A percentile compares a stretch with the other conserved stretches of the same genome.
phyloP scores from a whole-genome alignment of 2,888 invertebrate species.

The Drosophila kokeensis region DNA sequence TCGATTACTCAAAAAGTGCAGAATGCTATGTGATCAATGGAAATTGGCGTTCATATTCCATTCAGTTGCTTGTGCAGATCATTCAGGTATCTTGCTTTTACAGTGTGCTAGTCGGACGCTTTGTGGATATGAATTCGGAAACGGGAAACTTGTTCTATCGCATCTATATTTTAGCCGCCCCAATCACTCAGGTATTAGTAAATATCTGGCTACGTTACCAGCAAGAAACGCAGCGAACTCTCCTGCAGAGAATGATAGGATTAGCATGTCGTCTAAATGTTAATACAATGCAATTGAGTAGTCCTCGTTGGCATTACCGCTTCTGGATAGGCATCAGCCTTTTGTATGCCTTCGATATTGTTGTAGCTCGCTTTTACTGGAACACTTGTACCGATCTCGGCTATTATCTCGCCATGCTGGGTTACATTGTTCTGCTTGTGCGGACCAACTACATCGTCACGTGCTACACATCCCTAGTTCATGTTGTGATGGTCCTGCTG shows the following conservation, averaged over 20 bases:
- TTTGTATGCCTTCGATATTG: slow-evolving; percentile 1
- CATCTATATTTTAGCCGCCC: slow-evolving; percentile 9
- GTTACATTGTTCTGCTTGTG: slow-evolving; percentile 13
- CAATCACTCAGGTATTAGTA: slow-evolving; percentile 20
- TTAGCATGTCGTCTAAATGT: neutral
- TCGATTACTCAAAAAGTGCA: slow-evolving; percentile 20
- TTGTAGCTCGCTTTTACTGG: neutral
- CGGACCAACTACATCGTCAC: slow-evolving; percentile 33
- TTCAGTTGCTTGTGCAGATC: slow-evolving; percentile 6
- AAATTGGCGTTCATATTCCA: slow-evolving; percentile 9
- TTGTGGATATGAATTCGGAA: slow-evolving; percentile 12
- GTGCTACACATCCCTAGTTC: slow-evolving; percentile 26
- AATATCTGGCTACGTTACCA: slow-evolving; percentile 19
- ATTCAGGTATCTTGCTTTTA: neutral
- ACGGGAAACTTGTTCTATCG: slow-evolving; percentile 20
- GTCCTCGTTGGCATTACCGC: slow-evolving; percentile 19
- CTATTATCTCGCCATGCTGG: slow-evolving; percentile 1
- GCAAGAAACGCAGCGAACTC: slow-evolving; percentile 10
- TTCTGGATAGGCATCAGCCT: slow-evolving; percentile 32
- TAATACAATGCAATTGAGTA: slow-evolving; percentile 4
- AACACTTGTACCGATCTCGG: neutral
- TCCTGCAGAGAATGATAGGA: neutral
- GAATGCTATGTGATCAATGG: slow-evolving; percentile 21
- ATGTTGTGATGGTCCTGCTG: slow-evolving; percentile 18
- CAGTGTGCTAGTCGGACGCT: neutral